Evolutionary conservation across 1,140 invertebrate species (phyloP), one percentile per base, ranked within the genome.

Genomic region (Trissolcus basalis): DNA sequence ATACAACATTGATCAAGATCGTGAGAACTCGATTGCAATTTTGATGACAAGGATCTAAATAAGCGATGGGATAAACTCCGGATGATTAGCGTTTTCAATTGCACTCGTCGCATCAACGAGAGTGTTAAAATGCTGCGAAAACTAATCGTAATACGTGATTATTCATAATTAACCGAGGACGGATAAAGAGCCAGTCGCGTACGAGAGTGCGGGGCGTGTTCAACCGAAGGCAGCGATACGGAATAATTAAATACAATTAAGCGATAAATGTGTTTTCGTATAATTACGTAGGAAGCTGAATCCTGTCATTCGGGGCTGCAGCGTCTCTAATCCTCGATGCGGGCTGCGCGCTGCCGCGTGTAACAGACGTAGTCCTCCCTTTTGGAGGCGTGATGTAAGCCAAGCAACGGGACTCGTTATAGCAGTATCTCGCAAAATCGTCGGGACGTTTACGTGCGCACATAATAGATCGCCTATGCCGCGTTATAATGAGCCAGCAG

Each of bases 211-310:
- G 39, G n/a, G 48, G 36, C 61, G 51, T 35, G 59, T 59, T 69
- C 43, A 65, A 16, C 35, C 45, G 48, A 65, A 56, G 60, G 72
- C 65, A 65, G 60, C 55, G 73, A 70, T 76, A 67, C 56, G 65
- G 67, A 70, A 77, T 77, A 77, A 77, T 77, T 71, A 71, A 70
- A 76, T 69, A 65, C 60, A 76, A 76, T 70, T 76, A 76, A 70
- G 73, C 73, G 73, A 76, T 70, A 69, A 76, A 69, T 76, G 60
- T 70, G 60, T 76, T 76, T 70, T 65, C 73, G 65, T 76, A 76
- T 70, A 76, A 76, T 76, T 70, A 77, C 58, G 74, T 67, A 61
- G 60, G 67, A 71, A 56, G 67, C 49, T 55, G 67, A 70, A 64
- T 77, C 48, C 65, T 70, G 67, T 77, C 67, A 70, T 70, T 69